Evolutionary conservation across 2,888 invertebrate genomes (phyloP), one percentile per base, ranked within the genome.

Genomic region (Rhogogaster chlorosoma): DNA sequence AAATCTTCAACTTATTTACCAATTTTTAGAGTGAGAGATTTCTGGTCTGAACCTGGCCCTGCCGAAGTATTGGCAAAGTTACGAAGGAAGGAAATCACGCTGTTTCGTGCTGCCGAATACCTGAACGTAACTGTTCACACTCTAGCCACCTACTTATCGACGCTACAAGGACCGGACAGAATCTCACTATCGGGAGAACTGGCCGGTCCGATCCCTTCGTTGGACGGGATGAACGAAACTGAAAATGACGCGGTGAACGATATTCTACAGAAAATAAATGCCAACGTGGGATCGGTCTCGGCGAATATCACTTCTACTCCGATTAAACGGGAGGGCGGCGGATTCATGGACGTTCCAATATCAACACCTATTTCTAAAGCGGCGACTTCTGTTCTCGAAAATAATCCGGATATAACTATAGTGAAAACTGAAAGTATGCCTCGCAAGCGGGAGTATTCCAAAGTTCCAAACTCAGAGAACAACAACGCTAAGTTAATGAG

Each of bases 21-120:
- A 42, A 75, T 75, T 93, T 92, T 42, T 92, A 95, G 95, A 93
- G 95, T 95, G 86, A 93, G 97, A 84, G 97, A 97, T 91, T 96
- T 97, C 94, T 97, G 97, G 97, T 96, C 96, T 85, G 96, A 97
- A 89, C 96, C 97, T 88, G 96, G 96, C 0, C 96, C 97, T 0
- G 96, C 96, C 1, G 97, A 97, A 88, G 96, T 97, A 77, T 92
- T 97, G 86, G 95, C 96, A 85, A 95, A 96, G 88, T 94, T 97
- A 64, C 96, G 96, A 90, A 94, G 96, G 26, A 96, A 97, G 87
- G 96, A 97, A 92, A 95, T 97, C 85, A 95, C 96, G 0, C 92
- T 97, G 77, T 96, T 96, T 90, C 95, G 96, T 70, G 97, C 97
- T 0, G 96, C 97, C 0, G 96, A 96, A 91, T 96, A 96, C 90